phyloP scores from a whole-genome alignment of 2,797 vertebrate species.

The Xiphophorus birchmanni region DNA sequence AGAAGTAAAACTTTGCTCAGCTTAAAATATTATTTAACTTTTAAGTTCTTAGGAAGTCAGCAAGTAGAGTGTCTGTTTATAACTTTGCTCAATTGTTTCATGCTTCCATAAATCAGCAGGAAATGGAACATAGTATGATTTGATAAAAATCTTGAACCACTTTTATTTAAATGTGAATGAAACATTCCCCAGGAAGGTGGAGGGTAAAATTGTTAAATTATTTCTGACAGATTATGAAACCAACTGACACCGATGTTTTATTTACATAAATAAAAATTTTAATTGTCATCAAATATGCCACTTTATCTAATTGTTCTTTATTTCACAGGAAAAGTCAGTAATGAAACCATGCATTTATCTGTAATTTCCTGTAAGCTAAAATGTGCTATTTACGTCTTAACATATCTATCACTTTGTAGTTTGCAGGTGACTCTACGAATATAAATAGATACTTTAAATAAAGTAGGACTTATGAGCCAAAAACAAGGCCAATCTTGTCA shows the following conservation, averaged over 20 bases:
- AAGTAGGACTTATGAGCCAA: slow-evolving; percentile 17
- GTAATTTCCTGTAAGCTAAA: slow-evolving; percentile 1
- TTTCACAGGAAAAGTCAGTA: background rate
- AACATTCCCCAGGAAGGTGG: background rate
- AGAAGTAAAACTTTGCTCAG: background rate
- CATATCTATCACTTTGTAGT: slow-evolving; percentile 19
- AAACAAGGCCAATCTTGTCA: slow-evolving; percentile 17
- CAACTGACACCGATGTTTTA: background rate
- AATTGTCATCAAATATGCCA: background rate
- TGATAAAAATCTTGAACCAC: background rate
- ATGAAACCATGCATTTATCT: slow-evolving; percentile 5
- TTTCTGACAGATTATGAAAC: background rate
- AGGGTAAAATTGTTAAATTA: too few species aligned
- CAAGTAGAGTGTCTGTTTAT: background rate
- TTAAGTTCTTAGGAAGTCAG: background rate
- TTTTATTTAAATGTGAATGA: background rate
- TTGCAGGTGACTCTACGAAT: slow-evolving; percentile 3
- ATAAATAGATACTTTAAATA: slow-evolving; percentile 15
- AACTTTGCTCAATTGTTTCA: background rate
- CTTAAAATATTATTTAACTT: too few species aligned
- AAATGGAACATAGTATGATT: background rate
- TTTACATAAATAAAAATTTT: background rate
- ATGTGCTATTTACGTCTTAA: slow-evolving; percentile 13
- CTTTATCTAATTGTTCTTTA: background rate
- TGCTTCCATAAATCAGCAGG: background rate